Base-by-base conservation (phyloP, 2,888 invertebrate species). In the Omphaloscelis lunosa region DNA sequence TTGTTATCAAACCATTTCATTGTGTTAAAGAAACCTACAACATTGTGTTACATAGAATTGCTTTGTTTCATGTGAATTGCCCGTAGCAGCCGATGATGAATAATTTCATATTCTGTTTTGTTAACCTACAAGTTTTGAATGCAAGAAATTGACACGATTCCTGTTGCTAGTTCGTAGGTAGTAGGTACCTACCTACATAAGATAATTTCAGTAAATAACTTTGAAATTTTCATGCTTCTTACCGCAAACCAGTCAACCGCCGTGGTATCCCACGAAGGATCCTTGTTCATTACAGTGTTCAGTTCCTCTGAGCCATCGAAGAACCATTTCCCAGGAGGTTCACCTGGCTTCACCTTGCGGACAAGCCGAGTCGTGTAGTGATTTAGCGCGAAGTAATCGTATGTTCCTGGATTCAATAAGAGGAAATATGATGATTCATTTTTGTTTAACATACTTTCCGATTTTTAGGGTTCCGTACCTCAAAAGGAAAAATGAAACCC, bases 361-460 rank as follows among this genome's bases (percentile, higher is more conserved):
- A 92, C 88, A 4, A 88, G 8, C 0, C 89, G 84, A 0, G 92
- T 90, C 0, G 96, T 95, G 89, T 97, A 97, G 85, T 96, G 94
- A 86, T 97, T 97, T 29, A 97, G 75, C 0, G 94, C 97, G 67
- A 96, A 93, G 86, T 95, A 97, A 86, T 97, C 97, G 27, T 93
- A 94, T 0, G 97, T 94, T n/a, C 84, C 84, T 84, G 56, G 15
- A 63, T 9, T 23, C 15, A 39, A 51, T 11, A 2, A 17, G 41
- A 65, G 29, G n/a, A 23, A 51, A 11, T 6, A n/a, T n/a, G 7
- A 29, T 45, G 0, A 20, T 70, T 27, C 29, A 20, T 15, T 20
- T 56, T 8, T 53, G n/a, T n/a, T 53, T 23, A 41, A 41, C 9
- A 41, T 41, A 45, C 15, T 45, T 53, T 11, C 23, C 4, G 23